phyloP scores from a whole-genome alignment of 2,113 vertebrate genomes.

The Daubentonia madagascariensis region DNA sequence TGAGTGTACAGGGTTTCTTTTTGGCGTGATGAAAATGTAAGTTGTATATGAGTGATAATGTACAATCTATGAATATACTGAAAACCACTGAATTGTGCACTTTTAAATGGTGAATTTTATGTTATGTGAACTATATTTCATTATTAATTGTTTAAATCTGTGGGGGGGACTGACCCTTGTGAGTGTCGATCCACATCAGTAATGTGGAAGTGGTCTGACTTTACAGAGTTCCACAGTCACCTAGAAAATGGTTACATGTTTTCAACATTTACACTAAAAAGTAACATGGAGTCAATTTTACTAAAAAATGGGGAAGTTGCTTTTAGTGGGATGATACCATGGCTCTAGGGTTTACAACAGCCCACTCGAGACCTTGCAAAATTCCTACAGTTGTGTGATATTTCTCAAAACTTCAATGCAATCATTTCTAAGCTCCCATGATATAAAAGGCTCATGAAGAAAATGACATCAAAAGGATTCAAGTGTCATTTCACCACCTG shows the following conservation, averaged over 20 bases:
- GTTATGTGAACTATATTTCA: not conserved
- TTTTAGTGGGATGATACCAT: not conserved
- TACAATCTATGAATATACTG: not conserved
- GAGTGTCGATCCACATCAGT: not conserved
- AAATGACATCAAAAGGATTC: not conserved
- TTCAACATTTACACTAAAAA: not conserved
- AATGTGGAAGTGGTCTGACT: not conserved
- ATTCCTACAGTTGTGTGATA: not conserved
- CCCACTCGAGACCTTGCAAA: not conserved
- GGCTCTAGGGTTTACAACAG: not conserved
- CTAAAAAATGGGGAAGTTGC: not conserved
- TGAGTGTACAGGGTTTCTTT: not conserved
- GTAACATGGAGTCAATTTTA: not conserved
- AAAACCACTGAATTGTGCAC: not conserved
- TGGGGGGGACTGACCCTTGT: not conserved
- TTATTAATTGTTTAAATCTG: not conserved
- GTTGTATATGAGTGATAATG: not conserved
- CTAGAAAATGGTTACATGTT: not conserved
- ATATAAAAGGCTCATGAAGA: not conserved
- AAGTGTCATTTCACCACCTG: not conserved
- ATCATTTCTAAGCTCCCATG: not conserved
- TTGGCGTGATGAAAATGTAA: not conserved
- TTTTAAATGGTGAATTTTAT: not conserved
- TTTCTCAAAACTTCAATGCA: not conserved
- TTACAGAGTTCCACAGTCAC: not conserved